Evolutionary conservation across 2,797 vertebrate species (phyloP), one percentile per base, ranked within the genome.

Genomic region (Cheirogaleus major): DNA sequence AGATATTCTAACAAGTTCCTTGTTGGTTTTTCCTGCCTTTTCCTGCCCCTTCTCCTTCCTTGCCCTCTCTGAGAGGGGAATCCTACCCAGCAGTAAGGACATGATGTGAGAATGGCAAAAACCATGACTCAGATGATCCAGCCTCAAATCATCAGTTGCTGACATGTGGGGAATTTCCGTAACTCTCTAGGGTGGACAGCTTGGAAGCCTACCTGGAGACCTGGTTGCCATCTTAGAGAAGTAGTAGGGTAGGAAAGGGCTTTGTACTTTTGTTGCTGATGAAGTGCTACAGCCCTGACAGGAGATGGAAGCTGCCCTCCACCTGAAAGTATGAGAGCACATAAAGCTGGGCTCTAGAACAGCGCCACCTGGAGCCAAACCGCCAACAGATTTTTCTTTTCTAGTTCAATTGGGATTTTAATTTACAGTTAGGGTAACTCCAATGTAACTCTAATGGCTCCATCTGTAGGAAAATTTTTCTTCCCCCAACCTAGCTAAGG

Each of bases 371-470:
- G 67, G 7, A 38, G 14, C 63, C 69, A 87, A 52, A 32, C 22
- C n/a, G 52, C 63, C 57, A 57, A 43, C 9, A 55, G 4, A 63
- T 41, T 55, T 72, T 85, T 41, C 59, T 67, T 61, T 78, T 57
- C 65, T 91, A 57, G 41, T 48, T 89, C 73, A 75, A 4, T 91
- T 50, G 81, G 38, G 17, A 61, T 92, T 69, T 95, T 82, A 92
- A 95, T 63, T 5, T 45, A 72, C 45, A 65, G 52, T 89, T 87
- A 50, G 59, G 8, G 7, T 76, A 70, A 86, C 43, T 81, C 18
- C 7, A 57, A 57, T 57, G 55, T 23, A 57, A 84, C 25, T 61
- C 69, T 22, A 87, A 50, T 63, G 55, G 13, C 57, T 95, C 59
- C 70, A 73, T 32, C 25, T 17, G 7, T 78, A 78, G 32, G 35